phyloP scores from a whole-genome alignment of 92 coral and sea anemone species.

The Virgularia gustaviana region DNA sequence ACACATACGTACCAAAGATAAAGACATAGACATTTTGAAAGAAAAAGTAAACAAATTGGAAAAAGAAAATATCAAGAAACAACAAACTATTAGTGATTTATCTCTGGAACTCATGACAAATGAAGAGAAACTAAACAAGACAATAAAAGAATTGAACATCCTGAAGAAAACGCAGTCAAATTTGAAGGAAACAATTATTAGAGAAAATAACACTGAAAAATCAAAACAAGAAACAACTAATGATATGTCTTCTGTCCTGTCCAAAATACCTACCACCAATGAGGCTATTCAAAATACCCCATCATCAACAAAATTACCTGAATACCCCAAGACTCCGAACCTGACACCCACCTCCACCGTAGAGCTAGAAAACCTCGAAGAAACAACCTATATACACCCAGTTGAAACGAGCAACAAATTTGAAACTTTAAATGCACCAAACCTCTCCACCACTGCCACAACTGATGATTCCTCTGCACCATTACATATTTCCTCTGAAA shows the following conservation, averaged over 20 bases:
- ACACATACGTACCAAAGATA: neutral
- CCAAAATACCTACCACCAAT: neutral
- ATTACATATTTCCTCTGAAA: too few species aligned
- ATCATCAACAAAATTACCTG: too few species aligned
- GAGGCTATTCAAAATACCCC: neutral
- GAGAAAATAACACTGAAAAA: neutral
- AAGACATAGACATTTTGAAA: neutral
- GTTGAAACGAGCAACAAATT: too few species aligned
- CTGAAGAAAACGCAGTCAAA: neutral
- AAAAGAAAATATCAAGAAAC: neutral
- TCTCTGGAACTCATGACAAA: neutral
- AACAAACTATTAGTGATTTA: neutral
- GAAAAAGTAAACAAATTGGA: neutral
- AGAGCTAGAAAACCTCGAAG: too few species aligned
- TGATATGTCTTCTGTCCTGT: neutral
- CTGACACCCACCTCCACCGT: too few species aligned
- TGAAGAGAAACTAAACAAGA: neutral
- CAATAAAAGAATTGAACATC: neutral
- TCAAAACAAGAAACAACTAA: neutral
- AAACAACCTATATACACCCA: too few species aligned
- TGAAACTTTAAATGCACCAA: neutral
- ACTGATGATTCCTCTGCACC: too few species aligned
- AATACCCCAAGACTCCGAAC: too few species aligned
- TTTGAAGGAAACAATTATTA: neutral
- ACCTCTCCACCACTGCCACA: neutral